Evolutionary conservation across 2,797 vertebrate genomes (phyloP).

Genomic region (Scyliorhinus canicula): DNA sequence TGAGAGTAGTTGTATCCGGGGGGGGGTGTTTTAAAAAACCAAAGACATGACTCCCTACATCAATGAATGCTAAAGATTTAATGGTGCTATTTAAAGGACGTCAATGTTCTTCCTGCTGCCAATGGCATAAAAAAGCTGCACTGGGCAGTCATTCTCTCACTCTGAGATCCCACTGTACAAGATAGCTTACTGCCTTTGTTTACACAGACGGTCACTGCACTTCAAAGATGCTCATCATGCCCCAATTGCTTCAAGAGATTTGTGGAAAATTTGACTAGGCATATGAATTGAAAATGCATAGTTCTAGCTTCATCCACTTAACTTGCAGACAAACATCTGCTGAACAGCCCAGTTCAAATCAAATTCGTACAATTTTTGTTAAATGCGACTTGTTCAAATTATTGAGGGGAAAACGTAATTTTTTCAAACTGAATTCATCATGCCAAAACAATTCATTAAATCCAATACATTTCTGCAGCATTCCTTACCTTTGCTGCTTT

Average conservation of each 20-base stretch:
- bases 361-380: background rate
- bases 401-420: background rate
- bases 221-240: background rate
- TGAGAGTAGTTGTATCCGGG: background rate
- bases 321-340: background rate
- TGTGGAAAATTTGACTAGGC: background rate
- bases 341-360: background rate
- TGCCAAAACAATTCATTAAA: background rate
- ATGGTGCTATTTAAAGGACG: background rate
- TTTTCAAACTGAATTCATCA: background rate
- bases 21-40: background rate
- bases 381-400: background rate
- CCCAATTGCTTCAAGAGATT: background rate
- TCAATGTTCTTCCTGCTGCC: background rate
- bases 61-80: background rate
- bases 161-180: background rate
- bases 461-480: background rate
- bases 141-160: background rate
- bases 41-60: no score
- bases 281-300: background rate
- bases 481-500: constrained; percentile 87
- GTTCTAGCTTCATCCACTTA: background rate
- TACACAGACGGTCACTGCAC: background rate
- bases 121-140: background rate
- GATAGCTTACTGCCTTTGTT: background rate